Evolutionary conservation across 2,797 vertebrate species (phyloP).

Genomic region (Rhinatrema bivittatum): DNA sequence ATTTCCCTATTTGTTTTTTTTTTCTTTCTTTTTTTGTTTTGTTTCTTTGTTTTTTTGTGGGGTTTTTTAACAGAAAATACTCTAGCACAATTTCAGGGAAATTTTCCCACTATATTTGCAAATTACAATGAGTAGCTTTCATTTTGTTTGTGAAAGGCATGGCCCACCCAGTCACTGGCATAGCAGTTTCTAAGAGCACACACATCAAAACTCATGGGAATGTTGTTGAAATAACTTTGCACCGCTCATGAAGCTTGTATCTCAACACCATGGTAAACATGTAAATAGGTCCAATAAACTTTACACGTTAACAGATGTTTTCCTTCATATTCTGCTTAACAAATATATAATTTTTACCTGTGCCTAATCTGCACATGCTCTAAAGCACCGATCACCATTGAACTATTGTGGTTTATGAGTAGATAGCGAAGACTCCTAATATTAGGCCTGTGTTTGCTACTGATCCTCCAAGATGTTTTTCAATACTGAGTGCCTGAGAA

Average conservation of each 20-base stretch:
- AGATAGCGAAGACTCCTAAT: conserved; percentile 17
- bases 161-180: conserved; percentile 17
- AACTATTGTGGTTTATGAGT: conserved; percentile 32
- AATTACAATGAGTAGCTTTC: too few relatives aligned
- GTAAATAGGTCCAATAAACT: conserved; percentile 33
- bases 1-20: too few relatives aligned
- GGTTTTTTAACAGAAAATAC: too few relatives aligned
- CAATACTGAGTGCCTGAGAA: conserved; percentile 38
- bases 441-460: conserved; percentile 24
- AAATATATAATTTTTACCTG: conserved; percentile 30
- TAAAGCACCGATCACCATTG: too few relatives aligned
- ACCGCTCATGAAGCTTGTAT: conserved; percentile 30
- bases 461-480: conserved; percentile 22
- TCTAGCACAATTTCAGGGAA: too few relatives aligned
- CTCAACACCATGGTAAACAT: conserved; percentile 42
- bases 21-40: too few relatives aligned
- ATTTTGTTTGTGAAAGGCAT: conserved; percentile 14
- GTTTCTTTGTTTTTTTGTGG: too few relatives aligned
- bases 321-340: conserved; percentile 43
- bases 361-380: conserved; percentile 39
- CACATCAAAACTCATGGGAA: conserved; percentile 33
- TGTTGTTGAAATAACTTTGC: conserved; percentile 38
- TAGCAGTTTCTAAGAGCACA: conserved; percentile 42
- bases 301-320: conserved; percentile 55
- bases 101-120: too few relatives aligned